These are phyloP conservation scores for Pachycephus smyrnensis DNA, from an alignment of 2,888 invertebrate genomes.

Conservation along the genomic window DNA sequence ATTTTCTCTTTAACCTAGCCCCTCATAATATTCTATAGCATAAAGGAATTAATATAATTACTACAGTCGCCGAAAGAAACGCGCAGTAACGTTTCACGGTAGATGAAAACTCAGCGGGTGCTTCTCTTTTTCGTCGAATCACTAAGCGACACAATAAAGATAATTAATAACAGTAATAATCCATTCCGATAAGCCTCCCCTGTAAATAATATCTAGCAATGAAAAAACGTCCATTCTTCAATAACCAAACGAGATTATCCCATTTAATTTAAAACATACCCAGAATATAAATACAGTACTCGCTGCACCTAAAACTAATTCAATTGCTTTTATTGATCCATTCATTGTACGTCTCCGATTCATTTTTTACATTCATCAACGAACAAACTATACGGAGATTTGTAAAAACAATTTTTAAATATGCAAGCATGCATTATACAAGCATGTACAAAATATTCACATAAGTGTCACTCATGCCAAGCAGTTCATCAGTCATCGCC, in stretches of 20 bases:
- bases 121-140: slow-evolving; percentile 2
- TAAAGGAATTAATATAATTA: neutral
- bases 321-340: neutral
- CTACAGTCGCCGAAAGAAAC: neutral
- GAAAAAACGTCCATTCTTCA: neutral
- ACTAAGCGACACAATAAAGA: neutral
- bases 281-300: too few relatives aligned
- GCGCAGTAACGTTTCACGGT: neutral
- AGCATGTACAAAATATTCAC: neutral
- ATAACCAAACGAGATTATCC: neutral
- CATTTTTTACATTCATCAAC: neutral
- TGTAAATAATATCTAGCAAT: neutral
- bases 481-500: neutral
- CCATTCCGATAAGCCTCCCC: neutral
- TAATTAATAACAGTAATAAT: neutral
- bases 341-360: neutral
- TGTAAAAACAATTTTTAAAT: neutral
- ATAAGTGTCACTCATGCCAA: neutral
- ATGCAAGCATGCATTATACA: neutral
- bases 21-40: neutral
- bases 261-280: neutral
- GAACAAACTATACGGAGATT: neutral
- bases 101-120: neutral
- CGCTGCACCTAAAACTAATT: neutral
- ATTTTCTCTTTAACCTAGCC: neutral